phyloP scores from a whole-genome alignment of 2,797 vertebrate species.

The Coregonus suidteri region DNA sequence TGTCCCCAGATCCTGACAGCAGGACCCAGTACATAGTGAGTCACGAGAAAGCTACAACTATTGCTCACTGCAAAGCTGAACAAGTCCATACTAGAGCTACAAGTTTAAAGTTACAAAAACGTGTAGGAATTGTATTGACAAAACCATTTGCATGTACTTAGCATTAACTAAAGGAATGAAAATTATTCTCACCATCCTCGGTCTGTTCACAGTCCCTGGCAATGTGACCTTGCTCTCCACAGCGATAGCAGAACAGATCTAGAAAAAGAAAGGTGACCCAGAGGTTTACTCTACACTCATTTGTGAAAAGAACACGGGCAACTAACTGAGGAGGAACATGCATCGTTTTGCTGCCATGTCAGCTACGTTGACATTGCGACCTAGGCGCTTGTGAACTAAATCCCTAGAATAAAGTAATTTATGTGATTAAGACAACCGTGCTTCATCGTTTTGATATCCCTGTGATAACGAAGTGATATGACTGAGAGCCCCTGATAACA shows the following conservation, averaged over 20 bases:
- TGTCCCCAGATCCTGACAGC: neutral
- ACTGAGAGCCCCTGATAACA: neutral
- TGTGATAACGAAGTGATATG: neutral
- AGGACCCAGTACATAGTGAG: neutral
- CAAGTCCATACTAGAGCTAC: too few relatives aligned
- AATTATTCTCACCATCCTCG: conserved; percentile 89
- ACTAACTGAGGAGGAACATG: neutral
- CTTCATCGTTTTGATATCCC: neutral
- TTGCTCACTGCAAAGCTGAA: neutral
- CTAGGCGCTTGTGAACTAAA: neutral
- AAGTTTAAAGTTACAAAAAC: neutral
- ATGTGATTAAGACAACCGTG: too few relatives aligned
- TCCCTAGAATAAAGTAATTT: neutral
- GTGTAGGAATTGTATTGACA: neutral
- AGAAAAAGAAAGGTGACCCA: conserved; percentile 26
- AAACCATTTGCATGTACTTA: neutral
- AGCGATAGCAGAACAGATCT: conserved; percentile 90
- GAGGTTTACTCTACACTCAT: neutral
- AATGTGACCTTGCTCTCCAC: conserved; percentile 97
- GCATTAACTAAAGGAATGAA: neutral
- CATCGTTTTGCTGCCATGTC: neutral
- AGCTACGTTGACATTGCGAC: neutral
- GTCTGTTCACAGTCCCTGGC: conserved; percentile 97
- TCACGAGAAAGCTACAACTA: neutral
- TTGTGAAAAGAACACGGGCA: too few relatives aligned